Base-by-base conservation (phyloP, 2,888 invertebrate species). In the Cerastoderma edule region DNA sequence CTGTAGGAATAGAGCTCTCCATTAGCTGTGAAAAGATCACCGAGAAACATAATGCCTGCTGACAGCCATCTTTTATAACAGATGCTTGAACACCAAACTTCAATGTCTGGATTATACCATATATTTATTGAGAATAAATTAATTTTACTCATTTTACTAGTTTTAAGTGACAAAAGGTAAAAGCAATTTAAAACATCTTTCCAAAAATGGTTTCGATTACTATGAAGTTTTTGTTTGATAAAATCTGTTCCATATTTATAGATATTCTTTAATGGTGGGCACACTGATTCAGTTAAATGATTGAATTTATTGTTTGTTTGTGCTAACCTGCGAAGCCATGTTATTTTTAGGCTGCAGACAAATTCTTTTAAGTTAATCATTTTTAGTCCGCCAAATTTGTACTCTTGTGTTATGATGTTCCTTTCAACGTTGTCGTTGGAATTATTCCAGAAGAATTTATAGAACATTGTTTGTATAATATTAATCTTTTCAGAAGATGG, bases 371-470 rank as follows among this genome's bases (percentile, higher is more conserved):
- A 19, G 6, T 56, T 57, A 28, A 68, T 46, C 68, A 65, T 72
- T 10, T 46, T 54, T 4, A 69, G 30, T 19, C 60, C 60, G 3
- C 46, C 44, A 56, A 28, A 67, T 32, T 5, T 54, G 10, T 67
- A 48, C 4, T 22, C 48, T 53, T 54, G 24, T 6, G 44, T 33
- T 5, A 22, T 57, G 16, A 50, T 30, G 19, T 30, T 46, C 32
- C 56, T 66, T 46, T 64, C 54, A 1, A 54, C 33, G 32, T 65
- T 66, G n/a, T 72, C 66, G 16, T 39, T 54, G 4, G 5, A 2
- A 30, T 50, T 33, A 16, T 32, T 57, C 60, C 72, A 66, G 5
- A 67, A 32, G 33, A 72, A 67, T 4, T 71, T 46, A 50, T 54
- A 71, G 22, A 35, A 53, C 10, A 50, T 3, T 24, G 46, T 64